Evolutionary conservation across 2,113 vertebrate genomes (phyloP).

Genomic region (Chloebia gouldiae): DNA sequence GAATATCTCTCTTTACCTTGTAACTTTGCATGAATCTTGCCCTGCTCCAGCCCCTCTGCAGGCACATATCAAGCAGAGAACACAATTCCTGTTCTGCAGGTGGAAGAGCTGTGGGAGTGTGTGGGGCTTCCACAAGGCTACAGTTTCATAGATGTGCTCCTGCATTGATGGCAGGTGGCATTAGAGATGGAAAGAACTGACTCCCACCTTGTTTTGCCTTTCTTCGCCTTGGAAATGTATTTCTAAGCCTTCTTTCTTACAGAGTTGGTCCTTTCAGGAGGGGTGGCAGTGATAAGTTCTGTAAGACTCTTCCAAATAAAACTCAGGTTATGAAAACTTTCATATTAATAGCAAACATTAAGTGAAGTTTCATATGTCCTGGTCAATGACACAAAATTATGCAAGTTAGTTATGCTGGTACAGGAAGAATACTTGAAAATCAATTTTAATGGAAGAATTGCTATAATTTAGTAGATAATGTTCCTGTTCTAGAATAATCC

Average conservation of each 20-base stretch:
- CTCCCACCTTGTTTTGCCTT: neutral
- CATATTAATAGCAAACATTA: neutral
- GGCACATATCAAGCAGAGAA: fast-evolving
- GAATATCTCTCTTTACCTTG: neutral
- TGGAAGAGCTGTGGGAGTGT: neutral
- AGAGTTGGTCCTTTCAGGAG: neutral
- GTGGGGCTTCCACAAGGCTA: fast-evolving
- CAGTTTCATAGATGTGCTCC: neutral
- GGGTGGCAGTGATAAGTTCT: neutral
- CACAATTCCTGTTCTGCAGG: neutral
- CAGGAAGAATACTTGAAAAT: neutral
- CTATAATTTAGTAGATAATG: neutral
- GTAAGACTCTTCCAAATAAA: neutral
- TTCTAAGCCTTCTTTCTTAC: no score
- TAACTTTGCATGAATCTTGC: neutral
- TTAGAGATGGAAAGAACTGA: neutral
- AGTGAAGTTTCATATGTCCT: neutral
- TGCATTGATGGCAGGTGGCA: neutral
- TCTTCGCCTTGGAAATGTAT: neutral
- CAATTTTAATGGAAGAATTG: neutral
- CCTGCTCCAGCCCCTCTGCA: neutral
- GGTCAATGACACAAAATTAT: slow-evolving; percentile 13
- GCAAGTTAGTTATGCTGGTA: neutral
- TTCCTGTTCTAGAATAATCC: neutral
- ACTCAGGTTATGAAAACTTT: neutral